Percentiles rank a stretch among this genome's conserved stretches.
Conservation (phyloP, 2,113 vertebrate species). For the Coracopsis vasa region DNA sequence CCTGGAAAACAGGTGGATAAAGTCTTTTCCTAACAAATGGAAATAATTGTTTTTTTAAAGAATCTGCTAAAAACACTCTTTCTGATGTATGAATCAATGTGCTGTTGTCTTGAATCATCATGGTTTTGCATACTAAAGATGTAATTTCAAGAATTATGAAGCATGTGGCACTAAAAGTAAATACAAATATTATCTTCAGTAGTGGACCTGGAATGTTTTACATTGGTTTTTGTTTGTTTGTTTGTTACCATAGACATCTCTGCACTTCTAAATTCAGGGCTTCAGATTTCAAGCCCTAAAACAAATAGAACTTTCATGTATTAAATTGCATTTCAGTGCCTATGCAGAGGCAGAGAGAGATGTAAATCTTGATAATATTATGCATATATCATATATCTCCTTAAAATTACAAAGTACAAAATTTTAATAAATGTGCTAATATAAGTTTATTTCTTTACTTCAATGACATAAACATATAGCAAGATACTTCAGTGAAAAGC, state of each 20-base stretch:
- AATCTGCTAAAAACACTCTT: neutral
- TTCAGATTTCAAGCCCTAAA: neutral
- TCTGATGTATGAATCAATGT: neutral
- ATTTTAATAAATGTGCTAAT: neutral
- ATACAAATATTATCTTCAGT: neutral
- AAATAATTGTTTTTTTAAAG: neutral
- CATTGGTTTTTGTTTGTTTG: neutral
- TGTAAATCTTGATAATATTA: neutral
- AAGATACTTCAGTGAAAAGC: neutral
- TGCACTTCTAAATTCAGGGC: neutral
- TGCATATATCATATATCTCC: neutral
- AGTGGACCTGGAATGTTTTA: neutral
- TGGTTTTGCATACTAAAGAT: neutral
- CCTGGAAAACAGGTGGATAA: neutral
- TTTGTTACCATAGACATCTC: neutral
- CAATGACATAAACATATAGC: neutral
- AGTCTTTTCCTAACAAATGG: neutral
- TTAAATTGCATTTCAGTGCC: neutral
- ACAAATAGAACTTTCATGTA: neutral
- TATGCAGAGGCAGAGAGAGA: neutral
- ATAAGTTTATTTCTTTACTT: neutral
- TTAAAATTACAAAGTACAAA: neutral
- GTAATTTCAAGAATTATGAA: neutral
- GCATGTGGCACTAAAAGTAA: neutral
- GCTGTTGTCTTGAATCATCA: neutral